Conservation (phyloP, 2,113 vertebrate genomes). For the Calyptommatus sinebrachiatus region DNA sequence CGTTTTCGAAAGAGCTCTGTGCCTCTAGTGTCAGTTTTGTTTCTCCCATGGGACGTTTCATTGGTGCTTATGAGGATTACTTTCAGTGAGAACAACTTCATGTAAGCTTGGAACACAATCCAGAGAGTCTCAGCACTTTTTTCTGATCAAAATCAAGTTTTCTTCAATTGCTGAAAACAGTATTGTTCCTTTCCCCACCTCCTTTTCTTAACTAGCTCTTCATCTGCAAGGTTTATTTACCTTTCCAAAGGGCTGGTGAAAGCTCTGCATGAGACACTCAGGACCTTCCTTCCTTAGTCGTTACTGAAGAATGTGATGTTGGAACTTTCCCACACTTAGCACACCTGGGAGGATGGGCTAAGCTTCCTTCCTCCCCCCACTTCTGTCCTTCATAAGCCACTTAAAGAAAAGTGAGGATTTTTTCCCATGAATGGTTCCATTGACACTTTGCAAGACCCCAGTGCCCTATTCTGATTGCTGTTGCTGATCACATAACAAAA, state of each 20-base stretch:
- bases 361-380: accelerated
- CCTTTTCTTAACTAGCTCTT: conserved; percentile 21
- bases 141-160: conserved; percentile 43
- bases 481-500: background rate
- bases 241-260: conserved; percentile 62
- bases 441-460: background rate
- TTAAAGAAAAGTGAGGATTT: conserved; percentile 3
- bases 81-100: conserved; percentile 34
- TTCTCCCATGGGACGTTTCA: accelerated
- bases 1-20: background rate
- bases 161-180: conserved; percentile 19
- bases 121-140: conserved; percentile 22
- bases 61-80: conserved; percentile 3
- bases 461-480: background rate
- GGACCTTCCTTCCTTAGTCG: conserved; percentile 61
- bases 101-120: conserved; percentile 23
- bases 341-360: conserved; percentile 13
- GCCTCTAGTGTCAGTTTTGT: conserved; percentile 5
- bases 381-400: background rate
- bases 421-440: background rate
- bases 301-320: conserved; percentile 49
- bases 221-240: conserved; percentile 59
- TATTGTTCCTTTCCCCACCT: background rate
- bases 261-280: conserved; percentile 49
- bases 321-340: conserved; percentile 46